Evolutionary conservation across 2,888 invertebrate species (phyloP).

Genomic region (Protodeltote pygarga): DNA sequence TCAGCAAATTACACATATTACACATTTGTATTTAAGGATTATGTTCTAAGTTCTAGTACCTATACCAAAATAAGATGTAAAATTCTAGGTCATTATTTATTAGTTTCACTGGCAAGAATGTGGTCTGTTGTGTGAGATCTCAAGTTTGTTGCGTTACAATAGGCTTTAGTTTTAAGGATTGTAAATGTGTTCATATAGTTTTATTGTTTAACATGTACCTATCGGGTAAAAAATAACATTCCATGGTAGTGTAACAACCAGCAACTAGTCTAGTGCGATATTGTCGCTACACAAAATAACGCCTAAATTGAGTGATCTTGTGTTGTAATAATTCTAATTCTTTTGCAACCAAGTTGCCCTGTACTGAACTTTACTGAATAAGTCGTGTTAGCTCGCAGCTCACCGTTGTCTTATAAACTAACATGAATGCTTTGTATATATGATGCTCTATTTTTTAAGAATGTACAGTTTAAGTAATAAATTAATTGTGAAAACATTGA

Average conservation of each 20-base stretch:
- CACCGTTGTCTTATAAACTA: conserved; percentile 59
- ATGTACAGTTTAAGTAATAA: conserved; percentile 54
- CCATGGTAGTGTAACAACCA: conserved; percentile 76
- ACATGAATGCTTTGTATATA: conserved; percentile 70
- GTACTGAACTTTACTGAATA: conserved; percentile 60
- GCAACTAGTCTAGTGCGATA: conserved; percentile 81
- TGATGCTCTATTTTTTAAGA: conserved; percentile 59
- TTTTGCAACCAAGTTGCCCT: conserved; percentile 74
- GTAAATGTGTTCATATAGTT: conserved; percentile 73
- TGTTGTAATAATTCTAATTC: conserved; percentile 58
- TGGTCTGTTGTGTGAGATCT: conserved; percentile 81
- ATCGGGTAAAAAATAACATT: conserved; percentile 73
- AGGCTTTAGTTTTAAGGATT: conserved; percentile 62
- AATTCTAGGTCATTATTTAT: conserved; percentile 84
- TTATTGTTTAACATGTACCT: conserved; percentile 67
- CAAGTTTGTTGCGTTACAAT: conserved; percentile 71
- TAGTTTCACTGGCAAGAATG: conserved; percentile 73
- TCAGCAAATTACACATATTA: conserved; percentile 65
- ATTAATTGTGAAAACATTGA: conserved; percentile 54
- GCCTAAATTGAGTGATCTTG: conserved; percentile 56
- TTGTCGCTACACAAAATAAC: conserved; percentile 62
- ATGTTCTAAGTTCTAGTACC: conserved; percentile 77
- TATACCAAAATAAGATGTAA: conserved; percentile 81
- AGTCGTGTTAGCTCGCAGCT: conserved; percentile 57
- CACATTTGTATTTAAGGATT: conserved; percentile 60